Percentiles rank a stretch among this genome's conserved stretches.
Evolutionary conservation across 2,888 invertebrate genomes (phyloP).

Genomic region (Drosophila putrida): DNA sequence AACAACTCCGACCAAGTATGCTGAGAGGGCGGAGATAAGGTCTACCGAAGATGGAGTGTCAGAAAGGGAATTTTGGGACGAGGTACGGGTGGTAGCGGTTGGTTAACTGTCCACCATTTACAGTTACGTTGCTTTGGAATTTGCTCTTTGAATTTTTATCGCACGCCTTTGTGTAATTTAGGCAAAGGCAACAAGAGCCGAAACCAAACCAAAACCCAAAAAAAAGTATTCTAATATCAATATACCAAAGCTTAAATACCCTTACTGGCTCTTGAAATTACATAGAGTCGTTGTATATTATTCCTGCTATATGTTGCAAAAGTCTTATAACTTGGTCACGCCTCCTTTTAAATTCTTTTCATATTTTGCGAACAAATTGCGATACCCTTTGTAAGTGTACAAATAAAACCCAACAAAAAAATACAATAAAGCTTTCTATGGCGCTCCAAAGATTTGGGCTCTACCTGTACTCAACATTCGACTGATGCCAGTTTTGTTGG

Average conservation of each 20-base stretch:
- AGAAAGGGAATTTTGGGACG: not conserved
- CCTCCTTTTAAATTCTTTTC: no score
- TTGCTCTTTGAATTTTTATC: slow-evolving; percentile 61
- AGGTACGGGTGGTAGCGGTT: slow-evolving; percentile 53
- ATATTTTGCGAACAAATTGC: no score
- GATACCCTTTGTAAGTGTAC: no score
- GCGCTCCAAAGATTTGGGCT: no score
- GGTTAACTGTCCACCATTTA: slow-evolving; percentile 72
- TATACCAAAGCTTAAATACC: slow-evolving; percentile 1
- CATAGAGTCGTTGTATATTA: no score
- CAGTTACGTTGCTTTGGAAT: slow-evolving; percentile 49
- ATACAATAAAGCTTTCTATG: no score
- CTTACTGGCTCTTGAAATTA: not conserved
- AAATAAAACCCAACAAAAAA: no score
- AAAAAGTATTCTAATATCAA: not conserved
- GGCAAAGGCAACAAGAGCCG: slow-evolving; percentile 33
- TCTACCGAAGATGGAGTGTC: not conserved
- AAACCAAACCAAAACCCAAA: slow-evolving; percentile 28
- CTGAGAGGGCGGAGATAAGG: slow-evolving; percentile 39
- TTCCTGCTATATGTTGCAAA: no score
- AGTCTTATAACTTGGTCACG: no score
- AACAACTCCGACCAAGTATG: slow-evolving; percentile 68
- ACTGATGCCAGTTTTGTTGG: no score
- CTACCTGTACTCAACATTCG: no score
- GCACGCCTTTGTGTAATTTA: slow-evolving; percentile 57